Conservation (phyloP, 1,140 invertebrate species). For the Sinonovacula constricta region DNA sequence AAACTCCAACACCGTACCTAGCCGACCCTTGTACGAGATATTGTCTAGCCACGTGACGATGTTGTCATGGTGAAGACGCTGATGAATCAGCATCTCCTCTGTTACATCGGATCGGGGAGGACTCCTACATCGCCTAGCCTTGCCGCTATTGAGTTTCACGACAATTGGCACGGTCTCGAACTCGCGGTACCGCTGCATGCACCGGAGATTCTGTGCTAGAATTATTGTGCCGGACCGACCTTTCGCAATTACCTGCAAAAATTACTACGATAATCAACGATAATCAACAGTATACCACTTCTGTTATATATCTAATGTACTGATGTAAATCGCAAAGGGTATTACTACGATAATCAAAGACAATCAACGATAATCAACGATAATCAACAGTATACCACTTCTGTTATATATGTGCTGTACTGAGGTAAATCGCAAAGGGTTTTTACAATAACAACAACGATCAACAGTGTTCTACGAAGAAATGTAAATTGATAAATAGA, state of each 20-base stretch:
- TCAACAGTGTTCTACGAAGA: too few relatives aligned
- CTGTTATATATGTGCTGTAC: too few relatives aligned
- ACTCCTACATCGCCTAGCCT: slow-evolving; percentile 38
- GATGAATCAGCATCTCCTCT: slow-evolving; percentile 66
- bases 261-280: too few relatives aligned
- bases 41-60: slow-evolving; percentile 64
- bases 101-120: slow-evolving; percentile 42
- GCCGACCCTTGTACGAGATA: slow-evolving; percentile 57
- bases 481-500: too few relatives aligned
- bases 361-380: too few relatives aligned
- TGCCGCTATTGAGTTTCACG: slow-evolving; percentile 60
- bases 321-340: too few relatives aligned
- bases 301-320: too few relatives aligned
- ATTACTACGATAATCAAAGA: too few relatives aligned
- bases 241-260: slow-evolving; percentile 58
- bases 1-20: slow-evolving; percentile 68
- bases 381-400: too few relatives aligned
- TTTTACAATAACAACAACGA: too few relatives aligned
- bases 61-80: slow-evolving; percentile 64
- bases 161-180: slow-evolving; percentile 59
- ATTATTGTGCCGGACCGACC: slow-evolving; percentile 57
- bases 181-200: slow-evolving; percentile 47
- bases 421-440: too few relatives aligned
- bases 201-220: slow-evolving; percentile 58
- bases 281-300: too few relatives aligned